Base-by-base conservation (phyloP, 2,797 vertebrate species). In the Tiaroga cobitis region DNA sequence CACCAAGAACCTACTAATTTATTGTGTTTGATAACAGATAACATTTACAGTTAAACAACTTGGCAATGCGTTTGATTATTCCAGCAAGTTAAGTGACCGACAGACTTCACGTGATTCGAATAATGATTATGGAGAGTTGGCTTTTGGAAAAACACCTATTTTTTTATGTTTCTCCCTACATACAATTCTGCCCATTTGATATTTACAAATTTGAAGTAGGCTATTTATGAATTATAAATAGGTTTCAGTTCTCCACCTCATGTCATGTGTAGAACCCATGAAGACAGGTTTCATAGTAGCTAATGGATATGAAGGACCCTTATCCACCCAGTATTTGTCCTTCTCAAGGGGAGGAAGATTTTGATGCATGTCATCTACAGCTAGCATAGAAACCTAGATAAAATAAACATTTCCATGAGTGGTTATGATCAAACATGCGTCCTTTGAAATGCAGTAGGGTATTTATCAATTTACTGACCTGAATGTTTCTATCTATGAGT, bases 331-430 rank as follows among this genome's bases (percentile, higher is more conserved):
- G 90, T 97, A 95, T 49, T 95, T 96, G 90, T 97, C 97, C 90
- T 96, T 97, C 86, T 91, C 91, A 0, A 93, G 82, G 0, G 93
- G 95, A 29, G 95, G 96, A 85, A 97, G 90, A 88, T 96, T 96
- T 92, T 96, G 96, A 87, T 98, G 96, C 97, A 97, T 97, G 80
- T 97, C 96, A 29, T 97, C 97, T 87, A 98, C 96, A 0, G 97
- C 96, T 8, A 98, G 91, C 93, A 98, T 95, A 0, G 97, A 97
- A 78, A 97, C 97, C 97, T 98, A 21, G 8, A 80, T 51, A 18
- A 21, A 24, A 70, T 19, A 21, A 39, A n/a, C 43, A 43, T 24
- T 63, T 9, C 9, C 21, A 26, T 29, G 32, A 59, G 21, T 11
- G 18, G 19, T 51, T 49, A 34, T 43, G 29, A 37, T 61, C 26